phyloP scores from a whole-genome alignment of 2,797 vertebrate genomes.

The Danio jaintianensis region DNA sequence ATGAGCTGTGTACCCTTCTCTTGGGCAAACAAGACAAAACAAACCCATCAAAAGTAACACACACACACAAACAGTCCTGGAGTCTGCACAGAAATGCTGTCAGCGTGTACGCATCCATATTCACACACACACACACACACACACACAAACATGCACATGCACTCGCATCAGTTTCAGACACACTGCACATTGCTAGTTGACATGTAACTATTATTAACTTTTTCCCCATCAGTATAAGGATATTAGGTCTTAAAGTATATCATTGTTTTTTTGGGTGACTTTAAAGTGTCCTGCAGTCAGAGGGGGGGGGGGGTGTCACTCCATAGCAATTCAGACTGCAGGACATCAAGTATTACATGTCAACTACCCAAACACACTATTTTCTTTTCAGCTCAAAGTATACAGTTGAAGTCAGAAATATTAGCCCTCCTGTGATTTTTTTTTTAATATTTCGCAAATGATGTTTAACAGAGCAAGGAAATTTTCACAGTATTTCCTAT shows the following conservation, averaged over 20 bases:
- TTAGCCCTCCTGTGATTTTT: no score
- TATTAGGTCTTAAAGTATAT: no score
- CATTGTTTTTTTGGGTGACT: not conserved
- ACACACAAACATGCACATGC: not conserved
- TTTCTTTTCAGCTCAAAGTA: not conserved
- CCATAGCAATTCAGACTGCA: not conserved
- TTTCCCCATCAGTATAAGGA: not conserved
- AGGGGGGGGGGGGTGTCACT: not conserved
- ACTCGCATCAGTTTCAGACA: not conserved
- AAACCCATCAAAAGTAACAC: slow-evolving; percentile 45
- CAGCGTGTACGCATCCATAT: not conserved
- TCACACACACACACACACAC: not conserved
- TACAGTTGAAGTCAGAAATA: not conserved
- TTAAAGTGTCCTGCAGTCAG: not conserved
- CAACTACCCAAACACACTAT: slow-evolving; percentile 30
- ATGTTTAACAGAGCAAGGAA: no score
- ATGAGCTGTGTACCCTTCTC: slow-evolving; percentile 35
- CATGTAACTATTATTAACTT: not conserved
- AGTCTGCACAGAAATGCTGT: slow-evolving; percentile 2
- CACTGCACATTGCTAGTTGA: not conserved
- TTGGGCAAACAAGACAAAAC: slow-evolving; percentile 34
- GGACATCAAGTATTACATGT: not conserved
- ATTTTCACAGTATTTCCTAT: no score
- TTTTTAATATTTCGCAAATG: no score
- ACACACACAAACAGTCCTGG: not conserved